Conservation (phyloP, 1,140 invertebrate genomes). For the Camponotus pennsylvanicus region DNA sequence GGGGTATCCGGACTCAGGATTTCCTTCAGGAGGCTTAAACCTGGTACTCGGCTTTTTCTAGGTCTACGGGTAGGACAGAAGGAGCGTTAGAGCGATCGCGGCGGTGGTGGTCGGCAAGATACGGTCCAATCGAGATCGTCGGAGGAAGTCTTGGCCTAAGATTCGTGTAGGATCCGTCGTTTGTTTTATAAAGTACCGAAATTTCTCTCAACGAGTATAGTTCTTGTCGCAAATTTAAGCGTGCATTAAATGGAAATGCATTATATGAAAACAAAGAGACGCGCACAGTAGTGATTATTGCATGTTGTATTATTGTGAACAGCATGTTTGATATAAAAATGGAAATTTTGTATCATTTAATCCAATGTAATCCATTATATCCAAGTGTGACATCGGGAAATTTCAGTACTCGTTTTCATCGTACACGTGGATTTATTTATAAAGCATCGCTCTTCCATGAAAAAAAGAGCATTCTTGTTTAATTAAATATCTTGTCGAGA, state of each 20-base stretch:
- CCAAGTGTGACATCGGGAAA: not conserved
- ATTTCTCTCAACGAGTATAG: not conserved
- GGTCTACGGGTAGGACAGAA: slow-evolving; percentile 88
- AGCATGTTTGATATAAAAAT: not conserved
- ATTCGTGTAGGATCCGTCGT: not conserved
- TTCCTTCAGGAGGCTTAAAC: slow-evolving; percentile 91
- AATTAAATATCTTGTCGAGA: not conserved
- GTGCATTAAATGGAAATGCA: not conserved
- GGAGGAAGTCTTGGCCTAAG: slow-evolving; percentile 4
- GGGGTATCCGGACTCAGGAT: slow-evolving; percentile 87
- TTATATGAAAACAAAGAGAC: not conserved
- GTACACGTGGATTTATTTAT: not conserved
- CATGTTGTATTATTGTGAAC: not conserved
- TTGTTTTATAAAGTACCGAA: not conserved
- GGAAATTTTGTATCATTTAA: not conserved
- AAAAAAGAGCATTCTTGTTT: not conserved
- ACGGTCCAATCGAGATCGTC: slow-evolving; percentile 45
- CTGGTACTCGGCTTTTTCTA: slow-evolving; percentile 97
- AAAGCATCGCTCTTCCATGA: not conserved
- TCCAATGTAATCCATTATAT: not conserved
- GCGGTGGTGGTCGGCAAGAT: not conserved
- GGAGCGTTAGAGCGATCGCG: slow-evolving; percentile 66
- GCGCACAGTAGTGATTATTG: not conserved
- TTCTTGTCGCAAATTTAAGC: not conserved
- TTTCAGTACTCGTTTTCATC: slow-evolving; percentile 6